phyloP scores from a whole-genome alignment of 2,888 invertebrate species.

The Thereva nobilitata region DNA sequence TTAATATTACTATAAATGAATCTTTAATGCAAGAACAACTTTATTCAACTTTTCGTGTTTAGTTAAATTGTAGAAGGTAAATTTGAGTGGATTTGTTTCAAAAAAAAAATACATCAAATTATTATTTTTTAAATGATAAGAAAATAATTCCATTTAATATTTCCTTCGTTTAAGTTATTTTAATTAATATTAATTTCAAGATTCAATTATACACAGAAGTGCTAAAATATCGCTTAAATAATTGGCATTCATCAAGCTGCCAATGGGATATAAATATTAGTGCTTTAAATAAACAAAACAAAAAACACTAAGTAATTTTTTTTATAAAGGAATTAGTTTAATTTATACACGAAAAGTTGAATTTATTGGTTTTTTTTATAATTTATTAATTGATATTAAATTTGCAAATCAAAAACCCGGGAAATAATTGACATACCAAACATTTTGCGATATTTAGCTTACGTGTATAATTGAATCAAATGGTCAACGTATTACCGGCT shows the following conservation, averaged over 20 bases:
- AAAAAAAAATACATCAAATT: background rate
- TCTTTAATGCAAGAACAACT: slow-evolving; percentile 6
- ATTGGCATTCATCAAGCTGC: background rate
- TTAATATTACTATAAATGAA: background rate
- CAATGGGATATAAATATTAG: background rate
- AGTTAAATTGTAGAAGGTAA: slow-evolving; percentile 9
- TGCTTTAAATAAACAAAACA: background rate
- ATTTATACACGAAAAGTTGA: slow-evolving; percentile 56
- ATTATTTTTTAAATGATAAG: slow-evolving; percentile 1
- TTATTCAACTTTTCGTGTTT: slow-evolving; percentile 44
- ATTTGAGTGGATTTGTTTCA: background rate
- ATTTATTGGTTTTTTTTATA: slow-evolving; percentile 46
- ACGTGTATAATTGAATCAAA: slow-evolving; percentile 60
- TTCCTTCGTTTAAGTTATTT: slow-evolving; percentile 8
- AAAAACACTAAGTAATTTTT: background rate
- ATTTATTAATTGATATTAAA: slow-evolving; percentile 21
- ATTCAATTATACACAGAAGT: slow-evolving; percentile 41
- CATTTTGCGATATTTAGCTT: slow-evolving; percentile 55
- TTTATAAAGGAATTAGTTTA: background rate
- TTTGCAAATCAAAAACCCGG: slow-evolving; percentile 17
- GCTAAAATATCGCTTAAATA: slow-evolving; percentile 16
- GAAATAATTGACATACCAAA: slow-evolving; percentile 6
- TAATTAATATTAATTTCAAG: slow-evolving; percentile 12
- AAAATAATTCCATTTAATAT: slow-evolving; percentile 6
- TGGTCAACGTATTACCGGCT: slow-evolving; percentile 59